A percentile compares a stretch with the other conserved stretches of the same genome.
Evolutionary conservation across 2,797 vertebrate genomes (phyloP).

Genomic region (Intellagama lesueurii): DNA sequence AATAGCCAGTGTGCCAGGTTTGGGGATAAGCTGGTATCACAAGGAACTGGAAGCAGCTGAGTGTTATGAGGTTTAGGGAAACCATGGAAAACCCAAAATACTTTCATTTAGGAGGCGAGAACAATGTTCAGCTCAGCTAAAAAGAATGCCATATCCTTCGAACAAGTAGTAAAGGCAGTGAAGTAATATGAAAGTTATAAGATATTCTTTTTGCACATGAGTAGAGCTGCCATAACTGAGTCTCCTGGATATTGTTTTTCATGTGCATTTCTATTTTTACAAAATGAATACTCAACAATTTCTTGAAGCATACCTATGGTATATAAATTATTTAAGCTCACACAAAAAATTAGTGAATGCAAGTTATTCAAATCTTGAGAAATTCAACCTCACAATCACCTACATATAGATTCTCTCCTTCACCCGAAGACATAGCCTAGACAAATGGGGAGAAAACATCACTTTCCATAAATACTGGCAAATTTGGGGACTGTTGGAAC

Average conservation of each 20-base stretch:
- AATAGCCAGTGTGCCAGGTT: background rate
- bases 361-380: background rate
- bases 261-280: constrained; percentile 21
- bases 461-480: background rate
- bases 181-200: background rate
- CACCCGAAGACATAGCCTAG: background rate
- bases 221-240: no score
- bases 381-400: background rate
- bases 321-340: constrained; percentile 25
- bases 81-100: background rate
- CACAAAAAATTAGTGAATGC: constrained; percentile 19
- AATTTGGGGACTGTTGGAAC: background rate
- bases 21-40: background rate
- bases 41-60: background rate
- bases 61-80: background rate
- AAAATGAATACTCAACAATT: constrained; percentile 2
- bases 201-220: constrained; percentile 1
- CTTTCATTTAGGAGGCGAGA: background rate
- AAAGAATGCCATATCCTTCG: background rate
- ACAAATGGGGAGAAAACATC: background rate
- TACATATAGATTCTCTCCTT: background rate
- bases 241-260: constrained; percentile 29
- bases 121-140: background rate
- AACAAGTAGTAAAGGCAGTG: background rate
- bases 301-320: constrained; percentile 7